A percentile compares a stretch with the other conserved stretches of the same genome.
These are phyloP conservation scores for Rhabdornis inornatus DNA, from an alignment of 2,113 vertebrate genomes.

Conservation along the genomic window DNA sequence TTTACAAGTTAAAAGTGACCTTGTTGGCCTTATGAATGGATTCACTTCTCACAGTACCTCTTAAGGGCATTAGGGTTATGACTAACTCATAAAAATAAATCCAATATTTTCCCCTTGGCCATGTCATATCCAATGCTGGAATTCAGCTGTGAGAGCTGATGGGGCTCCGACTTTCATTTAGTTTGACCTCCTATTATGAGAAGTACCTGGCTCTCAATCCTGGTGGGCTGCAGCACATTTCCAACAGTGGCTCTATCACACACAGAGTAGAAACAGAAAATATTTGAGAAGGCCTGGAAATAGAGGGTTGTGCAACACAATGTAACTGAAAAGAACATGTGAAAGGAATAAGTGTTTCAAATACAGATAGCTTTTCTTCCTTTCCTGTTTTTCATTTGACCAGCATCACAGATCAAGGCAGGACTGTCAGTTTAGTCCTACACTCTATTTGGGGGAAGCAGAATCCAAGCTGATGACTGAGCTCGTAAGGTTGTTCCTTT, in stretches of 20 bases:
- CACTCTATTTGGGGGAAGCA: background rate
- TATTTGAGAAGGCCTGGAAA: background rate
- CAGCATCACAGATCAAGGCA: background rate
- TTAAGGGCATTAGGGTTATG: constrained; percentile 79
- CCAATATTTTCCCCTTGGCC: constrained; percentile 81
- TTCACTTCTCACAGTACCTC: constrained; percentile 73
- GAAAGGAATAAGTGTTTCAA: background rate
- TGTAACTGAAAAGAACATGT: background rate
- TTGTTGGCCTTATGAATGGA: constrained; percentile 77
- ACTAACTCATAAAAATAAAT: constrained; percentile 83
- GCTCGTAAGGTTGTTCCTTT: background rate
- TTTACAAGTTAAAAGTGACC: constrained; percentile 81
- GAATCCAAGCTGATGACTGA: background rate
- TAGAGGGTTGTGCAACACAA: background rate
- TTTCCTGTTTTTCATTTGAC: background rate
- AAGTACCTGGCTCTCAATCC: constrained; percentile 42
- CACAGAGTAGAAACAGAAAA: background rate
- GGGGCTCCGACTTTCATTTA: constrained; percentile 68
- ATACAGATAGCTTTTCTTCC: background rate
- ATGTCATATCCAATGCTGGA: constrained; percentile 75
- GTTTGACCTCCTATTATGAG: constrained; percentile 75
- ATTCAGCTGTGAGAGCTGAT: constrained; percentile 70
- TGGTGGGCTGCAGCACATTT: constrained; percentile 27
- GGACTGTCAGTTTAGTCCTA: background rate
- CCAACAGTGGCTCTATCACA: background rate